A percentile compares a stretch with the other conserved stretches of the same genome.
Conservation (phyloP, 2,113 vertebrate species). For the Pachycephala philippinensis region DNA sequence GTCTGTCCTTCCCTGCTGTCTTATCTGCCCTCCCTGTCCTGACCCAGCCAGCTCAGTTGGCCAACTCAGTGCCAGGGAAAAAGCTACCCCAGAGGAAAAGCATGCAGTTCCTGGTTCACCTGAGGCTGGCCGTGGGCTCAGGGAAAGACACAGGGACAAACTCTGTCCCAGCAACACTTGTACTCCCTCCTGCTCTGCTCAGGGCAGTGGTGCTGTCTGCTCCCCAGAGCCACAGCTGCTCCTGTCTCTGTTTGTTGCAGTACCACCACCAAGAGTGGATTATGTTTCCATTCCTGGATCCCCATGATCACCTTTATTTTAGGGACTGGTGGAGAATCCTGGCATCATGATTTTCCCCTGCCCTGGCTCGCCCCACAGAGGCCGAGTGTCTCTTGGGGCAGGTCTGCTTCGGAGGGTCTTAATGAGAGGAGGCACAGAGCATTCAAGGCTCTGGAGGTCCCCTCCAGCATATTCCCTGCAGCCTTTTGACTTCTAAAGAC, state of each 20-base stretch:
- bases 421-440: neutral
- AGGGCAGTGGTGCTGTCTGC: neutral
- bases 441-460: neutral
- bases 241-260: neutral
- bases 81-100: neutral
- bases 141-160: neutral
- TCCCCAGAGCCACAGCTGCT: neutral
- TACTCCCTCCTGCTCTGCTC: neutral
- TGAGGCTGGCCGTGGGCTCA: neutral
- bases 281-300: neutral
- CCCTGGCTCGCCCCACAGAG: neutral
- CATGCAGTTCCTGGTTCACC: neutral
- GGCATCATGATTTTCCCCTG: too few species aligned
- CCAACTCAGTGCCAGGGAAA: neutral
- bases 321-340: neutral
- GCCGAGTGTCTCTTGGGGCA: neutral
- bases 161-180: neutral
- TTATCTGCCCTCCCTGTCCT: neutral
- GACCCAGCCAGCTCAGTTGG: neutral
- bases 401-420: neutral
- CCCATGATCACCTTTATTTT: neutral
- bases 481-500: neutral
- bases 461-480: neutral
- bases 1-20: neutral
- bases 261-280: neutral